Conservation (phyloP, 2,888 invertebrate genomes). For the Isoperla grammatica region DNA sequence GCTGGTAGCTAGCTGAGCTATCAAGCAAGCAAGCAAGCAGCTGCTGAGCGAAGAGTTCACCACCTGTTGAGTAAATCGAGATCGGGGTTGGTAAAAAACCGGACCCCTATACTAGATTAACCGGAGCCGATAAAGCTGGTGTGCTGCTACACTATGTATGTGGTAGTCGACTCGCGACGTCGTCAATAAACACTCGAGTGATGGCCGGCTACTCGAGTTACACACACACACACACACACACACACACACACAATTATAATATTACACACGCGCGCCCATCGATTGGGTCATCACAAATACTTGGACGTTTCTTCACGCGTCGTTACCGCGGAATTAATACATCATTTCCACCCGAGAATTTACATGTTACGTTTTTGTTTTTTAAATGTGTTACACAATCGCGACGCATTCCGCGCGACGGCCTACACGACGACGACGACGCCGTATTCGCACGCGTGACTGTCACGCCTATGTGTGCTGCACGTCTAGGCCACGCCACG, state of each 20-base stretch:
- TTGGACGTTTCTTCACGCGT: no score
- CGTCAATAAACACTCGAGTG: background rate
- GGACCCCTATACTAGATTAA: background rate
- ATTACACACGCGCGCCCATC: background rate
- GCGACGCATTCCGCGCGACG: no score
- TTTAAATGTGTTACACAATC: no score
- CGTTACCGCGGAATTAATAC: no score
- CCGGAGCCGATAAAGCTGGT: no score
- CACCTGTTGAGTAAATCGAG: conserved; percentile 6
- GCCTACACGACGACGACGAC: no score
- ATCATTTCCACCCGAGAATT: no score
- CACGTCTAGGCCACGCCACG: background rate
- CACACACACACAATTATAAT: background rate
- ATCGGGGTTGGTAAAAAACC: background rate
- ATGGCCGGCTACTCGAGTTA: background rate
- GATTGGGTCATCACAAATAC: no score
- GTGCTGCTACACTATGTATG: background rate
- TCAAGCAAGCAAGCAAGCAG: no score
- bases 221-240: background rate
- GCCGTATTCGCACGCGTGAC: no score
- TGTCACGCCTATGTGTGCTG: no score
- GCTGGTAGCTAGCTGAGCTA: background rate
- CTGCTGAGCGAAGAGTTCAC: background rate
- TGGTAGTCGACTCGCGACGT: background rate
- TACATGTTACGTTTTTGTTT: no score